phyloP scores from a whole-genome alignment of 2,888 invertebrate species.

The Parnassius glacialis region DNA sequence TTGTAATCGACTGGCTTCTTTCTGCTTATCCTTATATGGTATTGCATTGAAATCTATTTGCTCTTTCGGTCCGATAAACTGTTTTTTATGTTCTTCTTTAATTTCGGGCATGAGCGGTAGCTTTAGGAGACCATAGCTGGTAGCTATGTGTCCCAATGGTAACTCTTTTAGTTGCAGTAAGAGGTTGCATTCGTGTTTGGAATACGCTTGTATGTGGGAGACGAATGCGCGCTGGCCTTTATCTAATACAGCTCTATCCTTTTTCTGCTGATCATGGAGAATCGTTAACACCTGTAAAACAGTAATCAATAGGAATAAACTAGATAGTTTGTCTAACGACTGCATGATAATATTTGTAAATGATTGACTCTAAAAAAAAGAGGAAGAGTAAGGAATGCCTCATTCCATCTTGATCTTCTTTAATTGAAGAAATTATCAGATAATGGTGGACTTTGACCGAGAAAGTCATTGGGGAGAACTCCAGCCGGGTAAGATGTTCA shows the following conservation, averaged over 20 bases:
- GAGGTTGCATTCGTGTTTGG: slow-evolving; percentile 96
- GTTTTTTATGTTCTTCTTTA: slow-evolving; percentile 81
- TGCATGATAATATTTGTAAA: too few relatives aligned
- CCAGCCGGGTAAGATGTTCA: too few relatives aligned
- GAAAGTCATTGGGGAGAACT: too few relatives aligned
- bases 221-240: slow-evolving; percentile 96
- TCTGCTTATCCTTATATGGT: slow-evolving; percentile 88
- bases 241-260: slow-evolving; percentile 90
- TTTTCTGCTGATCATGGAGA: slow-evolving; percentile 83
- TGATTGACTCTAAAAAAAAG: too few relatives aligned
- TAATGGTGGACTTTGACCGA: too few relatives aligned
- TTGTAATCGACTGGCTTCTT: slow-evolving; percentile 86
- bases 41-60: slow-evolving; percentile 87
- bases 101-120: slow-evolving; percentile 98
- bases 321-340: too few relatives aligned
- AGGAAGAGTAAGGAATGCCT: too few relatives aligned
- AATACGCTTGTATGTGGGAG: slow-evolving; percentile 95
- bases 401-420: too few relatives aligned
- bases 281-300: slow-evolving; percentile 71
- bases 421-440: too few relatives aligned
- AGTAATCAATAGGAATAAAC: neutral
- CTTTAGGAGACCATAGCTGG: slow-evolving; percentile 93
- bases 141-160: slow-evolving; percentile 88
- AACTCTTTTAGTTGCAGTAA: slow-evolving; percentile 93
- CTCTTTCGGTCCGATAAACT: slow-evolving; percentile 71